Evolutionary conservation across 2,888 invertebrate species (phyloP).

Genomic region (Hypselothyrea guttata): DNA sequence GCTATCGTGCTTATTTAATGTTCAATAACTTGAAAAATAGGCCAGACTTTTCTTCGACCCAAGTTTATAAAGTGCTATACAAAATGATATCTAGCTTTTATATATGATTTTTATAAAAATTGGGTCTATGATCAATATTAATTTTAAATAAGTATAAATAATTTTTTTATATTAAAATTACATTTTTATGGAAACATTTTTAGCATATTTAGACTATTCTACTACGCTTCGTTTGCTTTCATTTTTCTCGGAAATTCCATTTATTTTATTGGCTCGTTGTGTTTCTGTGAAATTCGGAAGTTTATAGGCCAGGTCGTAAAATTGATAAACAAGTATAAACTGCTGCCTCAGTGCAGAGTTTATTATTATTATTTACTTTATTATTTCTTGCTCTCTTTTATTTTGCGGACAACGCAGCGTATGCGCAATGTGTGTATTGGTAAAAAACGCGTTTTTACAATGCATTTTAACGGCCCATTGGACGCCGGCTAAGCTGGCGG

Average conservation of each 20-base stretch:
- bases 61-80: too few relatives aligned
- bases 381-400: neutral
- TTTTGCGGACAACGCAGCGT: slow-evolving; percentile 10
- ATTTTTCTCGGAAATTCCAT: slow-evolving; percentile 9
- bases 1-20: too few relatives aligned
- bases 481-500: slow-evolving; percentile 14
- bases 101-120: too few relatives aligned
- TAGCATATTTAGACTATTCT: too few relatives aligned
- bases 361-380: neutral
- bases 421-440: slow-evolving; percentile 28
- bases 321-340: slow-evolving; percentile 64
- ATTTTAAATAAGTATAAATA: too few relatives aligned
- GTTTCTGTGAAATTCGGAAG: neutral
- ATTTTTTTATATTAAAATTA: too few relatives aligned
- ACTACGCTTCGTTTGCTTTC: slow-evolving; percentile 4
- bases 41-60: too few relatives aligned
- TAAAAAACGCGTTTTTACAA: slow-evolving; percentile 36
- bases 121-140: too few relatives aligned
- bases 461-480: slow-evolving; percentile 60
- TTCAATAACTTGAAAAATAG: too few relatives aligned
- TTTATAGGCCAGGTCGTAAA: slow-evolving; percentile 48
- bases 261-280: neutral
- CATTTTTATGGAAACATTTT: too few relatives aligned
- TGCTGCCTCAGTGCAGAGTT: slow-evolving; percentile 9
- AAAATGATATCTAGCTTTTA: too few relatives aligned